Base-by-base conservation (phyloP, 2,797 vertebrate species). In the Morelia viridis region DNA sequence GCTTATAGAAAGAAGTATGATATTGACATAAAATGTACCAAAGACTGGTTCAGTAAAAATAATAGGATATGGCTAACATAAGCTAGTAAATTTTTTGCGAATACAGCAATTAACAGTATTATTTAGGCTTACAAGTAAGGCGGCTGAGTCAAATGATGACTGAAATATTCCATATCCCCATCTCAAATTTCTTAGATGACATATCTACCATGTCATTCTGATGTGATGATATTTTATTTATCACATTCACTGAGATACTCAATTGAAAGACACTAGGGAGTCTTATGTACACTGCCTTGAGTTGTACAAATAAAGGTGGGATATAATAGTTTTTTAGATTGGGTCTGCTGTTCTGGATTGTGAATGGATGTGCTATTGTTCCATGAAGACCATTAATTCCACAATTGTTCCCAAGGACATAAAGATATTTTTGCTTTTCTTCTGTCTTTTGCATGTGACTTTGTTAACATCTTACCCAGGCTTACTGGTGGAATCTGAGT, bases 71-170 rank as follows among this genome's bases (percentile, higher is more conserved):
- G 83, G 13, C 83, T 71, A 86, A 95, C 94, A 53, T 95, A 96
- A 96, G 93, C 93, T 93, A 93, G 92, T 88, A 96, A 95, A 93
- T 94, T 95, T 41, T 95, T 96, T 96, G 95, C 94, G 86, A 96
- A 95, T 90, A 90, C 80, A 62, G 86, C 89, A 95, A 92, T 95
- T 94, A 91, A 94, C 91, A 94, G 91, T 85, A 94, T 80, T 96
- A 95, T 62, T 17, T 15, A 71, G 7, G 56, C 11, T 50, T 28
- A 76, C 24, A 60, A 84, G 95, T 93, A 94, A 96, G 88, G 71
- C 57, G 94, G 89, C 24, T 91, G 90, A 84, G 19, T 24, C 76
- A 80, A 80, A 80, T 46, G 76, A 46, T 80, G 41, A 50, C 46
- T 88, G 26, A 53, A 64, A 65, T 62, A 88, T 88, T 65, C 61